Conservation (phyloP, 37 sponge, comb jelly and placozoan species). For the Dysidea cf. avara region DNA sequence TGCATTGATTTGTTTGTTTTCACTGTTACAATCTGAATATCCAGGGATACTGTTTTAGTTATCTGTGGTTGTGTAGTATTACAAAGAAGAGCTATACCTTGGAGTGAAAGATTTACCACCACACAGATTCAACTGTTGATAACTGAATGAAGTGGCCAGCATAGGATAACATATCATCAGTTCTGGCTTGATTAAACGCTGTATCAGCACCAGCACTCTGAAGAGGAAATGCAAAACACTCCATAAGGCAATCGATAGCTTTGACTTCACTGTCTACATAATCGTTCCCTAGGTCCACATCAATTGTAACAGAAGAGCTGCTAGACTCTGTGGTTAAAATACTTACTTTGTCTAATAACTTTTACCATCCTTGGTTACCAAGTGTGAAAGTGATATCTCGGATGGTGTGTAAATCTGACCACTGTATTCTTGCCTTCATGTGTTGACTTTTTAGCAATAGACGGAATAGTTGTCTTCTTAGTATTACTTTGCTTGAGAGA, state of each 20-base stretch:
- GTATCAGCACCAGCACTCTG: conserved; percentile 36
- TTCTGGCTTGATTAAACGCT: conserved; percentile 29
- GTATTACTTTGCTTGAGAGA: conserved; percentile 31
- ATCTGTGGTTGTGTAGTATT: too few relatives aligned
- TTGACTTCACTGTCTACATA: too few relatives aligned
- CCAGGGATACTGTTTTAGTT: too few relatives aligned
- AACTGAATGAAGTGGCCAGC: conserved; percentile 41
- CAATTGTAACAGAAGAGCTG: background rate
- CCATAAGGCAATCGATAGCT: conserved; percentile 46
- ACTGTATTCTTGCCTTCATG: conserved; percentile 69
- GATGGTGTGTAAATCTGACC: conserved; percentile 62
- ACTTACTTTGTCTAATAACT: conserved; percentile 38
- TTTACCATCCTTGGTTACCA: conserved; percentile 64
- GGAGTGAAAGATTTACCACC: conserved; percentile 62
- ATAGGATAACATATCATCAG: conserved; percentile 45
- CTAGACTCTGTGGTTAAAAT: too few relatives aligned
- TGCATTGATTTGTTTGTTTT: too few relatives aligned
- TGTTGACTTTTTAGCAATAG: conserved; percentile 45
- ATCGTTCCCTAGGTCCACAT: conserved; percentile 6
- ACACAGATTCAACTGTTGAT: conserved; percentile 41
- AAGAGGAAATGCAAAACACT: conserved; percentile 44
- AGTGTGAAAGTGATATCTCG: conserved; percentile 61
- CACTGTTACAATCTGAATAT: too few relatives aligned
- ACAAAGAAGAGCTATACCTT: too few relatives aligned
- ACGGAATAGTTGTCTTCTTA: conserved; percentile 50